These are phyloP conservation scores for Hemichromis elongatus DNA, from an alignment of 2,113 vertebrate genomes.

Conservation along the genomic window DNA sequence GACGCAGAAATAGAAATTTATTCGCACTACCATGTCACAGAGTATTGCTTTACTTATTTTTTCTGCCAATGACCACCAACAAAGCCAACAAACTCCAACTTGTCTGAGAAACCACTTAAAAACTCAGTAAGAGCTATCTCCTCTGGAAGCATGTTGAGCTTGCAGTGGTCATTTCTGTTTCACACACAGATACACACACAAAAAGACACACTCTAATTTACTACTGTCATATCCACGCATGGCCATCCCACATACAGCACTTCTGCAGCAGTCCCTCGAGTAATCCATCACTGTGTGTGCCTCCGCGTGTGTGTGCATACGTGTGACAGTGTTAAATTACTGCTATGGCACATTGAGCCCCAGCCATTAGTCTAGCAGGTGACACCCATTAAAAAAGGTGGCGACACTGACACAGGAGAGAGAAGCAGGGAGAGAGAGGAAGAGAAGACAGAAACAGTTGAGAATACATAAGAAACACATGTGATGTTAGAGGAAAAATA, in stretches of 20 bases:
- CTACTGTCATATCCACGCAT: constrained; percentile 41
- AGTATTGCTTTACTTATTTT: not conserved
- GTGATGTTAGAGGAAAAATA: not conserved
- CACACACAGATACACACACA: constrained; percentile 6
- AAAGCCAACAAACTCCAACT: not conserved
- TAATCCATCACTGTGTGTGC: constrained; percentile 53
- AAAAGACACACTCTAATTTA: constrained; percentile 31
- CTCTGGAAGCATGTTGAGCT: not conserved
- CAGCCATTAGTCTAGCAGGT: constrained; percentile 58
- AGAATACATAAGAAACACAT: not conserved
- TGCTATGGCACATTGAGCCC: constrained; percentile 65
- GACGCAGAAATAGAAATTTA: constrained; percentile 7
- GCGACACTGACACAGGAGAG: constrained; percentile 45
- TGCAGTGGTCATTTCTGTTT: constrained; percentile 18
- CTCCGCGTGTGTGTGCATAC: constrained; percentile 12
- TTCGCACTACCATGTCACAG: not conserved
- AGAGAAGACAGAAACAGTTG: not conserved
- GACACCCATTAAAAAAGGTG: constrained; percentile 66
- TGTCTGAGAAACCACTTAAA: not conserved
- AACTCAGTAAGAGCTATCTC: not conserved
- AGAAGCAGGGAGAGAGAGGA: not conserved
- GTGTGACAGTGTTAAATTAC: constrained; percentile 63
- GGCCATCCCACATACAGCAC: constrained; percentile 41
- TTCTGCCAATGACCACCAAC: not conserved
- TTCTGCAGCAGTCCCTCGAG: constrained; percentile 46